Conservation (phyloP, 2,797 vertebrate genomes). For the Siniperca scherzeri region DNA sequence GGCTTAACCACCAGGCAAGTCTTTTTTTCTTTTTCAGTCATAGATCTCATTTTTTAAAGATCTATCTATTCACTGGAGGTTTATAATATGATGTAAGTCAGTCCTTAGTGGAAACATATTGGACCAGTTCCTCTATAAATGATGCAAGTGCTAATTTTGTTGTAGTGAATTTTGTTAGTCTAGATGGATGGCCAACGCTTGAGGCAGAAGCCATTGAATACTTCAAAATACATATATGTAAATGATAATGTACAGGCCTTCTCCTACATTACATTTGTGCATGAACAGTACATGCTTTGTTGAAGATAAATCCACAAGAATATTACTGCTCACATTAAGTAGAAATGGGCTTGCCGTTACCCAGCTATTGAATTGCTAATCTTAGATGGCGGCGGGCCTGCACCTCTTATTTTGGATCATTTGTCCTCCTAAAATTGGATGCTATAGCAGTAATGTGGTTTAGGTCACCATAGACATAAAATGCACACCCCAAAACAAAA, state of each 20-base stretch:
- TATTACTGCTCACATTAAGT: slow-evolving; percentile 76
- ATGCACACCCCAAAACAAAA: slow-evolving; percentile 66
- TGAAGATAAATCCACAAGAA: slow-evolving; percentile 76
- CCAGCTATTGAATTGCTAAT: slow-evolving; percentile 71
- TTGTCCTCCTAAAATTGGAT: slow-evolving; percentile 65
- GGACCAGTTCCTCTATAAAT: slow-evolving; percentile 49
- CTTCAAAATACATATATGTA: slow-evolving; percentile 72
- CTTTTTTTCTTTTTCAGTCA: slow-evolving; percentile 1
- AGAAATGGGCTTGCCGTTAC: slow-evolving; percentile 46
- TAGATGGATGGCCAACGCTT: slow-evolving; percentile 46
- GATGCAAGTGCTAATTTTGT: slow-evolving; percentile 65
- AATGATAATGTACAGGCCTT: slow-evolving; percentile 70
- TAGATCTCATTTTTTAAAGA: slow-evolving; percentile 58
- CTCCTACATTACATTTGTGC: slow-evolving; percentile 68
- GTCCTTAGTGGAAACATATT: slow-evolving; percentile 48
- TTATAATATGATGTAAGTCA: slow-evolving; percentile 60
- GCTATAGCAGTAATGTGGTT: slow-evolving; percentile 57
- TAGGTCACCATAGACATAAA: slow-evolving; percentile 48
- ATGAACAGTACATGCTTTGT: slow-evolving; percentile 72
- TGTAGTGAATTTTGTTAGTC: slow-evolving; percentile 57
- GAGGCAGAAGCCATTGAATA: slow-evolving; percentile 61
- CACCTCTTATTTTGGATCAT: slow-evolving; percentile 69
- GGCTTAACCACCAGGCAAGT: slow-evolving; percentile 39
- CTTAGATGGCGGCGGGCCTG: slow-evolving; percentile 49
- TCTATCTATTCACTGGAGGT: slow-evolving; percentile 49